Conservation (phyloP, 2,113 vertebrate genomes). For the Isurus oxyrinchus region DNA sequence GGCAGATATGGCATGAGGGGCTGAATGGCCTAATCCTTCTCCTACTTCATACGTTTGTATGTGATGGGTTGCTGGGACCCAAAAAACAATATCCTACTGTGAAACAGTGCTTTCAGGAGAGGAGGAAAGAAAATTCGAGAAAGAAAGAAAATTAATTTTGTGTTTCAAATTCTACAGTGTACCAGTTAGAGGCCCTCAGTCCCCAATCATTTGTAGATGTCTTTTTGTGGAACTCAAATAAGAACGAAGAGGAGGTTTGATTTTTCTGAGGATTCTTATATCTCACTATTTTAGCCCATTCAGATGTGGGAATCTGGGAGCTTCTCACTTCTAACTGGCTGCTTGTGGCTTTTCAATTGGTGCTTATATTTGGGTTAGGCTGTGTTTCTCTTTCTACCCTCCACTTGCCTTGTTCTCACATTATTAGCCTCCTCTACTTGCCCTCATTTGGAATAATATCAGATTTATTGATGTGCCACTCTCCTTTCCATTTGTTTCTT, state of each 20-base stretch:
- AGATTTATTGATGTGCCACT: neutral
- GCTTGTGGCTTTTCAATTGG: no score
- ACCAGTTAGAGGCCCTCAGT: neutral
- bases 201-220: neutral
- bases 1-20: no score
- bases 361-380: no score
- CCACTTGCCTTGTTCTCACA: neutral
- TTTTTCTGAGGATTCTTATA: neutral
- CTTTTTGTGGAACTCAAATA: neutral
- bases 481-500: neutral
- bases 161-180: neutral
- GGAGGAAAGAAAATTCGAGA: neutral
- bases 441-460: neutral
- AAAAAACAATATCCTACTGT: neutral
- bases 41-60: no score
- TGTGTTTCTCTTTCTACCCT: neutral
- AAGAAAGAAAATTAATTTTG: neutral
- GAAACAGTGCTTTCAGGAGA: neutral
- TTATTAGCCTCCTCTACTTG: neutral
- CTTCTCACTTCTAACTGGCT: no score
- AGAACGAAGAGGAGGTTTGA: neutral
- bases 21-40: no score
- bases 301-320: no score
- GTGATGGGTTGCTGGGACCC: neutral
- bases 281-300: no score